These are phyloP conservation scores for Zygogramma bicolorata DNA, from an alignment of 2,888 invertebrate species.

Conservation along the genomic window DNA sequence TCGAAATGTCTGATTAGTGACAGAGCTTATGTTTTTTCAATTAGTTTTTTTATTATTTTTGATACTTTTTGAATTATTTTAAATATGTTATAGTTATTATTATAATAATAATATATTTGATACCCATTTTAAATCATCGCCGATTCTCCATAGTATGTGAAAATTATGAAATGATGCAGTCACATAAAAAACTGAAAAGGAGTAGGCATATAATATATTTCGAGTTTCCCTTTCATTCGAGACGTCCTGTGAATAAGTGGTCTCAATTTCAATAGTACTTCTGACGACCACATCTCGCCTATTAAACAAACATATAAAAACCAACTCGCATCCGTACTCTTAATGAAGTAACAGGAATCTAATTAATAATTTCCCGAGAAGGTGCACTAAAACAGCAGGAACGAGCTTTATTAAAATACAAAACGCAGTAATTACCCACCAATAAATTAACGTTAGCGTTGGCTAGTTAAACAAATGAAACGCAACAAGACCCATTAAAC, in stretches of 20 bases:
- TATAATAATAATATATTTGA: too few species aligned
- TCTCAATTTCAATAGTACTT: neutral
- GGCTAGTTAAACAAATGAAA: slow-evolving; percentile 60
- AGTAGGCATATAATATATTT: too few species aligned
- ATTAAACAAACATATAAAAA: neutral
- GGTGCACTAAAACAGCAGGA: slow-evolving; percentile 20
- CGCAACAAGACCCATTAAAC: slow-evolving; percentile 66
- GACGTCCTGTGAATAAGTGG: neutral
- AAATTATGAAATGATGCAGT: too few species aligned
- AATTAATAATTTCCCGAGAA: slow-evolving; percentile 13
- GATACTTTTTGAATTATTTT: too few species aligned
- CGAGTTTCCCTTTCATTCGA: too few species aligned
- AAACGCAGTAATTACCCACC: slow-evolving; percentile 37
- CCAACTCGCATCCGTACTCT: neutral
- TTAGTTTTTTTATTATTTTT: too few species aligned
- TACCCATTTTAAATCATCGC: too few species aligned
- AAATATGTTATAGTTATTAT: too few species aligned
- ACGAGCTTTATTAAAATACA: slow-evolving; percentile 33
- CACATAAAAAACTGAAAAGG: too few species aligned
- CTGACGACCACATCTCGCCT: neutral
- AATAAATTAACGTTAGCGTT: slow-evolving; percentile 47
- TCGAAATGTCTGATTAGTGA: too few species aligned
- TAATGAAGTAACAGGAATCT: neutral
- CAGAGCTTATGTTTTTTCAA: too few species aligned
- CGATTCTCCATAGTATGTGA: too few species aligned